Percentiles rank a stretch among this genome's conserved stretches.
Evolutionary conservation across 2,797 vertebrate genomes (phyloP).

Genomic region (Pyrocephalus nanus): DNA sequence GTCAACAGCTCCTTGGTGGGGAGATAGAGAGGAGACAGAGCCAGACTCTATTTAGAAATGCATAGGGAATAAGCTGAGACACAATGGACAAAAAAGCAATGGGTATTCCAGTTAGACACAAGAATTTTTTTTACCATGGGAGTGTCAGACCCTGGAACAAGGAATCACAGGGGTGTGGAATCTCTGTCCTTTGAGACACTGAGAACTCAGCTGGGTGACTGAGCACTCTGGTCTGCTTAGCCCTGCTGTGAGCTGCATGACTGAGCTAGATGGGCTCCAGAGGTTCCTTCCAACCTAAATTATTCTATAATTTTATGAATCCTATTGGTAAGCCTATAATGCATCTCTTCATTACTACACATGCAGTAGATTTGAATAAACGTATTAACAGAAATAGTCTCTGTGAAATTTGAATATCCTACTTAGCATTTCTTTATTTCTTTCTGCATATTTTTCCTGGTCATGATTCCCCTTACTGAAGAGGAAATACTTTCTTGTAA

Average conservation of each 20-base stretch:
- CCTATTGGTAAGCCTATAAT: background rate
- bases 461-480: background rate
- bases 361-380: background rate
- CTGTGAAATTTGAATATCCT: background rate
- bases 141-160: background rate
- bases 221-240: background rate
- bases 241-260: background rate
- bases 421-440: background rate
- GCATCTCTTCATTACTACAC: background rate
- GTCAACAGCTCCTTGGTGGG: background rate
- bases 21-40: background rate
- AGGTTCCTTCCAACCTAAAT: background rate
- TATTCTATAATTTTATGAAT: background rate
- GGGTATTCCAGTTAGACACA: no score
- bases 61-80: background rate
- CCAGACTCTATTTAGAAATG: background rate
- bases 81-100: background rate
- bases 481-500: background rate
- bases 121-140: rapidly evolving
- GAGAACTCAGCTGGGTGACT: background rate
- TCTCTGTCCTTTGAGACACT: background rate
- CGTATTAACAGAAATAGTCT: background rate
- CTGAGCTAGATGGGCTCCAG: background rate
- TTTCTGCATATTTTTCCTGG: background rate
- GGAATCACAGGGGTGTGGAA: no score